phyloP scores from a whole-genome alignment of 1,140 invertebrate species.

The Polypedilum pembai region DNA sequence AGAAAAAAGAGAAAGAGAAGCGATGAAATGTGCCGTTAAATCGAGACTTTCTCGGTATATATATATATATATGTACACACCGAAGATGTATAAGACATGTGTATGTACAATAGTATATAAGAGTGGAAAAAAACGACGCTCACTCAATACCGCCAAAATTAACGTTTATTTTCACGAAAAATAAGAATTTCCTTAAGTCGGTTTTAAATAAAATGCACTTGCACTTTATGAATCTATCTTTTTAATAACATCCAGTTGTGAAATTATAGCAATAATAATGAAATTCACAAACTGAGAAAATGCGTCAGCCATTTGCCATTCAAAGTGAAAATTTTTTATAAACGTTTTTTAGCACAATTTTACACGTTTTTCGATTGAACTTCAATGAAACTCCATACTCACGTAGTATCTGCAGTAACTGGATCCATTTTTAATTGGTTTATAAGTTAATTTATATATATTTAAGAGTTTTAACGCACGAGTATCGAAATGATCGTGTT shows the following conservation, averaged over 20 bases:
- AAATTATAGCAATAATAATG: neutral
- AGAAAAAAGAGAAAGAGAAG: no score
- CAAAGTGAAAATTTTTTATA: neutral
- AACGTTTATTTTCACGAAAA: neutral
- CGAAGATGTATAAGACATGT: neutral
- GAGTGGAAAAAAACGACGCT: neutral
- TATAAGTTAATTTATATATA: neutral
- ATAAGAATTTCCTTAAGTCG: neutral
- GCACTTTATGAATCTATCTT: neutral
- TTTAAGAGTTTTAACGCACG: neutral
- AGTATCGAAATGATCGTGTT: neutral
- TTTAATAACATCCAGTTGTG: neutral
- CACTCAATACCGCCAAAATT: conserved; percentile 25
- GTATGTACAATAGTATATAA: neutral
- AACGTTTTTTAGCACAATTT: neutral
- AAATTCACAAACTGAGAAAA: neutral
- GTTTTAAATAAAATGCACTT: neutral
- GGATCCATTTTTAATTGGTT: neutral
- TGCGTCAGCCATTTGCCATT: neutral
- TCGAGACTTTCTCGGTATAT: neutral
- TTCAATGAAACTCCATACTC: neutral
- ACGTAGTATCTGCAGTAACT: neutral
- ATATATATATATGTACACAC: no score
- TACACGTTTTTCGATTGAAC: neutral
- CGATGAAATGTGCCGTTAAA: no score